Conservation (phyloP, 1,140 invertebrate species). For the Cherax destructor region DNA sequence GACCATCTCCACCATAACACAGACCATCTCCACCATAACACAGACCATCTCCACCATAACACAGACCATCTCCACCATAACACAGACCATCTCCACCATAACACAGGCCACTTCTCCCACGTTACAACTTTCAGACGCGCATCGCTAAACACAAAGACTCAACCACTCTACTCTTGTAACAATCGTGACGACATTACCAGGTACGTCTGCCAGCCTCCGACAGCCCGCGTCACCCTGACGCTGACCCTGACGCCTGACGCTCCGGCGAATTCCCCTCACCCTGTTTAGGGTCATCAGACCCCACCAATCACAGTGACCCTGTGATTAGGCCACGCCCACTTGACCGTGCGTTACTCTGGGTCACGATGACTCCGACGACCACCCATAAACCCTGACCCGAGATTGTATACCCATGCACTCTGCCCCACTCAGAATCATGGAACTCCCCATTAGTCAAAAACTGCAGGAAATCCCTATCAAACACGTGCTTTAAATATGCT, state of each 20-base stretch:
- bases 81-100: no score
- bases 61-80: no score
- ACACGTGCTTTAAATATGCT: no score
- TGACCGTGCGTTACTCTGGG: not conserved
- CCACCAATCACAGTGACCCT: not conserved
- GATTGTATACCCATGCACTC: not conserved
- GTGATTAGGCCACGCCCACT: not conserved
- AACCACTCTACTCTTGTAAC: not conserved
- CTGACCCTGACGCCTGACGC: not conserved
- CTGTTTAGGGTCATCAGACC: not conserved
- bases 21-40: no score
- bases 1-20: no score
- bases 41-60: no score
- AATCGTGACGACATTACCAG: not conserved
- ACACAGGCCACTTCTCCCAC: no score
- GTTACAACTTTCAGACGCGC: no score
- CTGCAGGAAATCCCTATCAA: no score
- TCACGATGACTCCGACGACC: not conserved
- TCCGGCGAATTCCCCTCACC: not conserved
- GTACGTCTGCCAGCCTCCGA: not conserved
- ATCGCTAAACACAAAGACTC: not conserved
- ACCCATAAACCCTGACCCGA: not conserved
- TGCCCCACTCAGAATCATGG: no score
- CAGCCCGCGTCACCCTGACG: not conserved
- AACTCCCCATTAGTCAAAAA: no score